These are phyloP conservation scores for Drosophila fungiperda DNA, from an alignment of 2,888 invertebrate genomes.

Conservation along the genomic window DNA sequence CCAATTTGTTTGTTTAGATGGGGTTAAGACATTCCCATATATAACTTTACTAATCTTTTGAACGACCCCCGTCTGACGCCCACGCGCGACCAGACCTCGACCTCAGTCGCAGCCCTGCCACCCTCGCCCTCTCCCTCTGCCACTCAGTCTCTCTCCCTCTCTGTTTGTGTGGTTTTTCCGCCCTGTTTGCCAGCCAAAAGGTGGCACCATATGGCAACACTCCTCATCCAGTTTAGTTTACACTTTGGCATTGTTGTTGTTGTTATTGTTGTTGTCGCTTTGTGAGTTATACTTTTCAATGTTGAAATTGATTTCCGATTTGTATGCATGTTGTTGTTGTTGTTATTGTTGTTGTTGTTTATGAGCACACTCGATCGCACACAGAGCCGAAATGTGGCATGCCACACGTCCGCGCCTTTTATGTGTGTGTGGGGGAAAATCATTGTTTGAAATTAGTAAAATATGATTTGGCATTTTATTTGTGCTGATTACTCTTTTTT, in stretches of 20 bases:
- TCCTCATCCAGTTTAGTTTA: slow-evolving; percentile 53
- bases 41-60: slow-evolving; percentile 68
- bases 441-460: slow-evolving; percentile 61
- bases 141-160: background rate
- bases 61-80: slow-evolving; percentile 51
- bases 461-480: slow-evolving; percentile 67
- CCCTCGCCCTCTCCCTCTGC: background rate
- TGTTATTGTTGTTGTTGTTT: slow-evolving; percentile 43
- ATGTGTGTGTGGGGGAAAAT: slow-evolving; percentile 7
- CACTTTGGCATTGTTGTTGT: slow-evolving; percentile 14
- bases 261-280: slow-evolving; percentile 21
- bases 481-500: slow-evolving; percentile 10
- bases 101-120: slow-evolving; percentile 40
- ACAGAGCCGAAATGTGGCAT: slow-evolving; percentile 57
- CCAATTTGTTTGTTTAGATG: slow-evolving; percentile 79
- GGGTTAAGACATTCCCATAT: slow-evolving; percentile 78
- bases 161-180: slow-evolving; percentile 52
- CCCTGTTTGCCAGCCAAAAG: slow-evolving; percentile 56
- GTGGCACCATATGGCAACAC: slow-evolving; percentile 77
- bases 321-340: slow-evolving; percentile 39
- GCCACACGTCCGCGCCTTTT: slow-evolving; percentile 58
- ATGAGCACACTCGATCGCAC: slow-evolving; percentile 51
- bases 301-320: slow-evolving; percentile 77
- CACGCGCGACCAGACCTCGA: slow-evolving; percentile 61
- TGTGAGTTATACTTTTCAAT: slow-evolving; percentile 69